Conservation (phyloP, 2,888 invertebrate genomes). For the Leptarthrus brevirostris region DNA sequence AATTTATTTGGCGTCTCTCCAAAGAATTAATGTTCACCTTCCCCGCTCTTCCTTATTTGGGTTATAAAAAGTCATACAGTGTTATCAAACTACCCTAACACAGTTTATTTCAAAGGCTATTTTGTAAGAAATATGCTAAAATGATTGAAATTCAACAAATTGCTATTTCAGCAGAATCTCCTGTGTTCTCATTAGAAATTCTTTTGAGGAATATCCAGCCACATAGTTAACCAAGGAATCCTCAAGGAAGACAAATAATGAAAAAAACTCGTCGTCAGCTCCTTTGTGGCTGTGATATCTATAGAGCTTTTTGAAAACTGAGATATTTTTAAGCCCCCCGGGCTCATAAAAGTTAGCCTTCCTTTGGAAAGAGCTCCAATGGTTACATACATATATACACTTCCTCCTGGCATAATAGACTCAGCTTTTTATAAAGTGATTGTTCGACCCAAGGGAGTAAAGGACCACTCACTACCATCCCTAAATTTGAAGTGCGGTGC, state of each 20-base stretch:
- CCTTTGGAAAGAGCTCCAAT: neutral
- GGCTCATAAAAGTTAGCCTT: conserved; percentile 38
- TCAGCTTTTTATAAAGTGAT: conserved; percentile 37
- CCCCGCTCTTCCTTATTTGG: too few species aligned
- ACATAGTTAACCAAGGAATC: conserved; percentile 29
- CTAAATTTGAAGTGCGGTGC: conserved; percentile 34
- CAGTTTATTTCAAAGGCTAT: too few species aligned
- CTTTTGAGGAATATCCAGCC: conserved; percentile 27
- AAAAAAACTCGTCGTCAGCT: conserved; percentile 31
- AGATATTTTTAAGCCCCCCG: conserved; percentile 17
- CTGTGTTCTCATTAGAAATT: conserved; percentile 40
- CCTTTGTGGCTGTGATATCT: conserved; percentile 24
- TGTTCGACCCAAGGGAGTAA: neutral
- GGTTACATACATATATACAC: neutral
- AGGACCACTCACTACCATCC: conserved; percentile 3
- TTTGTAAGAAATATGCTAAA: conserved; percentile 20
- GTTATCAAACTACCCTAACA: too few species aligned
- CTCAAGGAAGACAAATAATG: conserved; percentile 40
- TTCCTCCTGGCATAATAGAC: neutral
- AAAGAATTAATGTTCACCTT: too few species aligned
- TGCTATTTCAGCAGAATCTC: conserved; percentile 34
- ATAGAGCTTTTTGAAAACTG: conserved; percentile 1
- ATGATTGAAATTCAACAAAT: conserved; percentile 17
- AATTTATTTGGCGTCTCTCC: too few species aligned
- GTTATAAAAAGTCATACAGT: too few species aligned